Conservation (phyloP, 2,797 vertebrate species). For the Clarias pachynema region DNA sequence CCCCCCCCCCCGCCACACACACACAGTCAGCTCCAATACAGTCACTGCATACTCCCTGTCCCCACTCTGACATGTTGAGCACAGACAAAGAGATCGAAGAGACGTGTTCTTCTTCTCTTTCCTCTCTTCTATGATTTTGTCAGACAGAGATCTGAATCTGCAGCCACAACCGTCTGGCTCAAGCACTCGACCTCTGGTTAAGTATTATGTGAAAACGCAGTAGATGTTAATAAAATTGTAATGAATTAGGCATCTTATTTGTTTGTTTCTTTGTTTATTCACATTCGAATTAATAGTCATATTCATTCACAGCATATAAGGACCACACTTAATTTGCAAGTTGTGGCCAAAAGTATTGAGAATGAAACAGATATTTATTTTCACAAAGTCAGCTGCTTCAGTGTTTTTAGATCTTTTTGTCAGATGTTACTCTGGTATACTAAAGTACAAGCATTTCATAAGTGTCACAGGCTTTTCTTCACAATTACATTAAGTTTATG, state of each 20-base stretch:
- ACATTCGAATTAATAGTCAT: not conserved
- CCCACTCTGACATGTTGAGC: not conserved
- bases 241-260: not conserved
- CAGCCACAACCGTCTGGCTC: not conserved
- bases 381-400: too few species aligned
- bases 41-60: slow-evolving; percentile 1
- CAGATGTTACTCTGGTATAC: too few species aligned
- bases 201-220: not conserved
- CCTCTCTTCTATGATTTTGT: slow-evolving; percentile 1
- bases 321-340: too few species aligned
- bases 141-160: slow-evolving; percentile 5
- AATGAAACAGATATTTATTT: too few species aligned
- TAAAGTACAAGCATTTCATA: too few species aligned
- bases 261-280: not conserved
- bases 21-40: slow-evolving; percentile 17
- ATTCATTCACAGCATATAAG: too few species aligned
- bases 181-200: not conserved
- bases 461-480: too few species aligned
- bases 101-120: slow-evolving; percentile 14
- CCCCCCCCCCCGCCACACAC: not conserved
- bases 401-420: too few species aligned
- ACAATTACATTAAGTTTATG: too few species aligned
- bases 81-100: slow-evolving; percentile 17
- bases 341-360: too few species aligned
- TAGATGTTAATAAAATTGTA: not conserved